Conservation (phyloP, 2,888 invertebrate species). For the Venusia cambrica region DNA sequence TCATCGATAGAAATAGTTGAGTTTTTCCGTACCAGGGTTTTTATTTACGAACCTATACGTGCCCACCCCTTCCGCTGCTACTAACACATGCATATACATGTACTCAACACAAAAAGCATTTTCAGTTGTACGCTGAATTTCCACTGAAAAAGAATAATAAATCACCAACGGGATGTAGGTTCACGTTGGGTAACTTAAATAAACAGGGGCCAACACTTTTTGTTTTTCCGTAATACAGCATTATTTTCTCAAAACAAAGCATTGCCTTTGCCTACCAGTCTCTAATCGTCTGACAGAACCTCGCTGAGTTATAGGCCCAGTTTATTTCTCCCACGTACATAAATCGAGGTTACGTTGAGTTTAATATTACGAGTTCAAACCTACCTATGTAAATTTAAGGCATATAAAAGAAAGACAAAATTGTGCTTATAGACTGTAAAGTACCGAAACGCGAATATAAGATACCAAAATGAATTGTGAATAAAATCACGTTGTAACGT, state of each 20-base stretch:
- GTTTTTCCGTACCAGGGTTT: too few species aligned
- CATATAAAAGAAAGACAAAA: too few species aligned
- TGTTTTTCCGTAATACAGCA: constrained; percentile 8
- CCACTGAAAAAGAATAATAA: constrained; percentile 19
- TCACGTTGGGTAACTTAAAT: constrained; percentile 4
- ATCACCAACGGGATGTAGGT: constrained; percentile 6
- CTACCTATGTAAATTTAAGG: not conserved
- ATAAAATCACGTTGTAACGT: too few species aligned
- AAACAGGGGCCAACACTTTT: constrained; percentile 9
- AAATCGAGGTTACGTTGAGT: constrained; percentile 16
- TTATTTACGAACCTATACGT: too few species aligned
- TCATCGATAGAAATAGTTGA: too few species aligned
- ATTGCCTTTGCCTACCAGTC: constrained; percentile 9
- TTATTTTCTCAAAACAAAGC: constrained; percentile 16
- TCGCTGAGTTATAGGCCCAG: constrained; percentile 14
- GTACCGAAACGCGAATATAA: too few species aligned
- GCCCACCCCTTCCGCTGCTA: too few species aligned
- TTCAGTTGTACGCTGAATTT: constrained; percentile 5
- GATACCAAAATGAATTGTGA: too few species aligned
- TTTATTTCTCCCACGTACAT: constrained; percentile 16
- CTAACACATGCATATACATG: too few species aligned
- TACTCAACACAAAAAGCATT: constrained; percentile 8
- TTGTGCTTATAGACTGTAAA: too few species aligned
- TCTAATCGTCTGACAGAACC: constrained; percentile 17
- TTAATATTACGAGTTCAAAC: constrained; percentile 8